Percentiles rank a stretch among this genome's conserved stretches.
These are phyloP conservation scores for Cosmia trapezina DNA, from an alignment of 2,888 invertebrate genomes.

Conservation along the genomic window DNA sequence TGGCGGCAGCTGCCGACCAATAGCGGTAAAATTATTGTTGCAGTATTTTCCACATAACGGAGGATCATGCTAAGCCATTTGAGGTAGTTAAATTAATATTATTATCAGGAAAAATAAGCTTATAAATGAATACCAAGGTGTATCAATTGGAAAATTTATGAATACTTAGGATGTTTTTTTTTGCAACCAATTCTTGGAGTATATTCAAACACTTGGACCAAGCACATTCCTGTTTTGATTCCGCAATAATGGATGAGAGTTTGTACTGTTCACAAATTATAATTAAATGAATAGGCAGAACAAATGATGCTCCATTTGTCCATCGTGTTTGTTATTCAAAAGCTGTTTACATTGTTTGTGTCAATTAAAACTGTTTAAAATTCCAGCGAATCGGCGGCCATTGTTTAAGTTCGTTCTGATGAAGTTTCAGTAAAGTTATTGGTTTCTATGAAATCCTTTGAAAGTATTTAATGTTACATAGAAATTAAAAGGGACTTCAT, in stretches of 20 bases:
- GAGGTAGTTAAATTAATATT: no score
- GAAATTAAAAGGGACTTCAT: background rate
- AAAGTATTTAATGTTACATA: background rate
- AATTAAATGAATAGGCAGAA: constrained; percentile 55
- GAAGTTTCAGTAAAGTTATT: constrained; percentile 7
- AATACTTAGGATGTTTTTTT: no score
- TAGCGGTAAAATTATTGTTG: no score
- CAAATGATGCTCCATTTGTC: constrained; percentile 48
- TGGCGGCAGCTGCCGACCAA: no score
- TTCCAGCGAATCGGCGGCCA: constrained; percentile 4
- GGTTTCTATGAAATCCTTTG: background rate
- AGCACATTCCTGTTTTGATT: constrained; percentile 40
- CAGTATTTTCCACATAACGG: no score
- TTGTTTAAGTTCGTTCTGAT: constrained; percentile 22
- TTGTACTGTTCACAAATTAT: constrained; percentile 34
- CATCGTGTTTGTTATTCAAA: constrained; percentile 43
- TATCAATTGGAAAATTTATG: no score
- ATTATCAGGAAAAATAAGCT: no score
- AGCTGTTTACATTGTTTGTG: constrained; percentile 43
- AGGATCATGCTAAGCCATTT: no score
- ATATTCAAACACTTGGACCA: constrained; percentile 26
- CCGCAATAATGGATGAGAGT: constrained; percentile 50
- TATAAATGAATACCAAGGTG: no score
- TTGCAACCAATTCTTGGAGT: no score
- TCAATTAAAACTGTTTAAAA: constrained; percentile 27